A percentile compares a stretch with the other conserved stretches of the same genome.
Evolutionary conservation across 1,140 invertebrate genomes (phyloP).

Genomic region (Holcopasites calliopsidis): DNA sequence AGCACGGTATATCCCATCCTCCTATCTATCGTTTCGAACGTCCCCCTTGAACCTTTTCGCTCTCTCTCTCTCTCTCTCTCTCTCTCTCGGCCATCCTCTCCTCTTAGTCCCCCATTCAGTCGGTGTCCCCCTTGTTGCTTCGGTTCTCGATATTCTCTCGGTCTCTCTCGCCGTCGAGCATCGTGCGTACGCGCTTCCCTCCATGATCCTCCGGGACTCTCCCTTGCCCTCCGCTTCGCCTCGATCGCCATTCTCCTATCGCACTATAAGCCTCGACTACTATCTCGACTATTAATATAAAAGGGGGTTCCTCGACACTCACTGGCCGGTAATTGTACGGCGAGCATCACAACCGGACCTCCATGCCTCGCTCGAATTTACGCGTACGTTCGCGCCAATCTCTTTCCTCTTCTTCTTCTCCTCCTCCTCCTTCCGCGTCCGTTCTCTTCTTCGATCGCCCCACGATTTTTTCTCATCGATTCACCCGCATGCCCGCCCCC

Average conservation of each 20-base stretch:
- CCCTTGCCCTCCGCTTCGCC: constrained; percentile 21
- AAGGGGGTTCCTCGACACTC: constrained; percentile 79
- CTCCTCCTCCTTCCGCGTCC: neutral
- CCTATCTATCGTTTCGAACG: constrained; percentile 78
- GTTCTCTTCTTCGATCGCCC: neutral
- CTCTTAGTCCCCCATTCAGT: neutral
- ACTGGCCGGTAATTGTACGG: constrained; percentile 73
- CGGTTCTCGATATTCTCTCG: constrained; percentile 50
- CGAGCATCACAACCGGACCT: constrained; percentile 36
- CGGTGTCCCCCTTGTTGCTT: constrained; percentile 23
- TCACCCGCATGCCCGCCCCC: too few species aligned
- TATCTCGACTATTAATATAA: constrained; percentile 79
- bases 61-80: constrained; percentile 32
- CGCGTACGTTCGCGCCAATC: constrained; percentile 44
- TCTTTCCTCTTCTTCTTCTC: constrained; percentile 21
- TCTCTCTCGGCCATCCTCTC: constrained; percentile 19
- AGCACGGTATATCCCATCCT: constrained; percentile 74
- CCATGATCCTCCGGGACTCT: constrained; percentile 50
- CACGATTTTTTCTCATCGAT: too few species aligned
- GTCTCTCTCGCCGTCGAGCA: constrained; percentile 55
- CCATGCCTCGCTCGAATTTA: constrained; percentile 56
- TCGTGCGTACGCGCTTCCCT: constrained; percentile 41
- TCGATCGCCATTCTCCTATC: constrained; percentile 55
- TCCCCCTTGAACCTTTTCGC: constrained; percentile 56
- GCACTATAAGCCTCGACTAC: constrained; percentile 51